Conservation (phyloP, 2,797 vertebrate species). For the Cyprinodon diabolis region DNA sequence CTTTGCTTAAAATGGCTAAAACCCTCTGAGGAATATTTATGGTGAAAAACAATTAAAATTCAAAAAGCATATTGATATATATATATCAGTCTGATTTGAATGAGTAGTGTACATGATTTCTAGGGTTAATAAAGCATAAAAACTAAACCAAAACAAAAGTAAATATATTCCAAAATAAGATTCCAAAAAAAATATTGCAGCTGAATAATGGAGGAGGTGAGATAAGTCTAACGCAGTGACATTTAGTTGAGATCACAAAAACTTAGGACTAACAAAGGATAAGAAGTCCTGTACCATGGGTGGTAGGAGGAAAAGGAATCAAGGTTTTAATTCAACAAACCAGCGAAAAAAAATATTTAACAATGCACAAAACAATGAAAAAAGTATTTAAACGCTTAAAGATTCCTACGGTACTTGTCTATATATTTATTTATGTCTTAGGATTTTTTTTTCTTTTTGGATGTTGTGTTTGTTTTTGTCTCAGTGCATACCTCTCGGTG, state of each 20-base stretch:
- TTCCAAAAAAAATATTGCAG: not conserved
- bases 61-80: not conserved
- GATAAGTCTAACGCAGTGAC: not conserved
- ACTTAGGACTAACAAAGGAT: not conserved
- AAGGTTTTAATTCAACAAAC: not conserved
- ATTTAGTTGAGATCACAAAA: not conserved
- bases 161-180: not conserved
- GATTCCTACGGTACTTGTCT: no score
- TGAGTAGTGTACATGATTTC: not conserved
- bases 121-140: not conserved
- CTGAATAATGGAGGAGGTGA: not conserved
- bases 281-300: not conserved
- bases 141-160: not conserved
- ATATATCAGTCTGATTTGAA: not conserved
- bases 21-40: not conserved
- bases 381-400: not conserved
- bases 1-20: not conserved
- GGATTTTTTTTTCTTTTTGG: not conserved
- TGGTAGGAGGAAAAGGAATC: not conserved
- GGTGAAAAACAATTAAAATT: not conserved
- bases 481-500: conserved; percentile 23
- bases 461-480: conserved; percentile 3
- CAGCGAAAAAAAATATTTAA: not conserved
- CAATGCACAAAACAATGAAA: not conserved
- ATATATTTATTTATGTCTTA: not conserved